Conservation (phyloP, 2,113 vertebrate species). For the Aviceda subcristata region DNA sequence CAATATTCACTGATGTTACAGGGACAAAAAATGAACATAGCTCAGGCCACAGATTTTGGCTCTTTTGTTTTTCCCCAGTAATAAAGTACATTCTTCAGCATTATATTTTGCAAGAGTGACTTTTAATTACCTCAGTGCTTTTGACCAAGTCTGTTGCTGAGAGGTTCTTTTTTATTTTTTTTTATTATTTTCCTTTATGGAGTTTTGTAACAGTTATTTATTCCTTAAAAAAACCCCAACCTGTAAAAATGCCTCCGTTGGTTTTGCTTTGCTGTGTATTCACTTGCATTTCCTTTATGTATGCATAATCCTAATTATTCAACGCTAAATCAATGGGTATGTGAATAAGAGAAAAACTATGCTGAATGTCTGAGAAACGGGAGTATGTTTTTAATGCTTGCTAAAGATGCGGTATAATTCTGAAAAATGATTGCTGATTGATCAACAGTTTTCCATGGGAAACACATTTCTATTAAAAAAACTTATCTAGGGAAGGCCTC, state of each 20-base stretch:
- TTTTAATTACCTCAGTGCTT: not conserved
- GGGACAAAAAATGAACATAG: not conserved
- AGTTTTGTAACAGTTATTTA: not conserved
- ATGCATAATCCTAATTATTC: not conserved
- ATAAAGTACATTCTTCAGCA: not conserved
- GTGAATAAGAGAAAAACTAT: not conserved
- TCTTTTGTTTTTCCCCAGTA: not conserved
- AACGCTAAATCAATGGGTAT: not conserved
- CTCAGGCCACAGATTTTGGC: not conserved
- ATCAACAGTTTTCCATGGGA: not conserved
- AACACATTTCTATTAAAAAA: not conserved
- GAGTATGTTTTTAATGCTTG: not conserved
- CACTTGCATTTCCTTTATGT: not conserved
- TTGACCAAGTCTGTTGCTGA: not conserved
- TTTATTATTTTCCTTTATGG: not conserved
- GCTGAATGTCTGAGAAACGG: not conserved
- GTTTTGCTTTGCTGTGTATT: not conserved
- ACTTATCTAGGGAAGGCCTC: not conserved
- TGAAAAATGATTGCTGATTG: not conserved
- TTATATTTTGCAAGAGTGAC: not conserved
- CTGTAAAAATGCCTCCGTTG: accelerated
- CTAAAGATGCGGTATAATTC: not conserved
- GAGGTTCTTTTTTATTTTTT: not conserved
- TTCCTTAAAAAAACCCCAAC: not conserved
- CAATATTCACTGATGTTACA: not conserved